Percentiles rank a stretch among this genome's conserved stretches.
Conservation (phyloP, 2,888 invertebrate genomes). For the Hetaerina titia region DNA sequence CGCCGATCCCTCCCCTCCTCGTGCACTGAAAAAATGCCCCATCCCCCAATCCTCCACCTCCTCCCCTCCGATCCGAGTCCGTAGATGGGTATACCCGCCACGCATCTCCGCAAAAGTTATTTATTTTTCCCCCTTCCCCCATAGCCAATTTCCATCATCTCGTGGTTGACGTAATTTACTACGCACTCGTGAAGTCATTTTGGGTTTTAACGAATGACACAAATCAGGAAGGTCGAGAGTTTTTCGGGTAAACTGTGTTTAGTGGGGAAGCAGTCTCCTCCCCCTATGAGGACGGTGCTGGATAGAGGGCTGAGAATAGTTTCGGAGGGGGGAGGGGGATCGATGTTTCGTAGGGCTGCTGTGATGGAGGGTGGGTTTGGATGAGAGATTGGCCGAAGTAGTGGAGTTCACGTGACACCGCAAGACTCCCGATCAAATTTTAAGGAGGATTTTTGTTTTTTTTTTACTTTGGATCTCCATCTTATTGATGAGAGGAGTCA, state of each 20-base stretch:
- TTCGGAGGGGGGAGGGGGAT: neutral
- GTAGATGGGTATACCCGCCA: neutral
- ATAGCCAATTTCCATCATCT: neutral
- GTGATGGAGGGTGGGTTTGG: neutral
- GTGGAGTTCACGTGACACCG: neutral
- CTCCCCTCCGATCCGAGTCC: neutral
- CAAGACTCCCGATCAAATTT: conserved; percentile 41
- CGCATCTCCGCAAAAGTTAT: neutral
- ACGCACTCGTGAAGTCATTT: conserved; percentile 19
- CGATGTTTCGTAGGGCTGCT: neutral
- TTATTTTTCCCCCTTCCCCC: neutral
- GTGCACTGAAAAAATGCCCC: neutral
- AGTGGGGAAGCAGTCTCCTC: neutral
- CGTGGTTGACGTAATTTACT: neutral
- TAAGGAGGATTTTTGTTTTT: neutral
- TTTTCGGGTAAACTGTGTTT: neutral
- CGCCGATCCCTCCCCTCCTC: neutral
- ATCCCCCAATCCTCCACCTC: no score
- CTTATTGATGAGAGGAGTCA: conserved; percentile 51
- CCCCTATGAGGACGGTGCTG: neutral
- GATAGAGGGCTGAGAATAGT: neutral
- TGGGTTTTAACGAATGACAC: conserved; percentile 37
- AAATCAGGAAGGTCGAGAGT: neutral
- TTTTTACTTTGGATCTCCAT: conserved; percentile 38
- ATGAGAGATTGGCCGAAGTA: conserved; percentile 14